A percentile compares a stretch with the other conserved stretches of the same genome.
These are phyloP conservation scores for Thamnophis elegans DNA, from an alignment of 2,797 vertebrate genomes.

Conservation along the genomic window DNA sequence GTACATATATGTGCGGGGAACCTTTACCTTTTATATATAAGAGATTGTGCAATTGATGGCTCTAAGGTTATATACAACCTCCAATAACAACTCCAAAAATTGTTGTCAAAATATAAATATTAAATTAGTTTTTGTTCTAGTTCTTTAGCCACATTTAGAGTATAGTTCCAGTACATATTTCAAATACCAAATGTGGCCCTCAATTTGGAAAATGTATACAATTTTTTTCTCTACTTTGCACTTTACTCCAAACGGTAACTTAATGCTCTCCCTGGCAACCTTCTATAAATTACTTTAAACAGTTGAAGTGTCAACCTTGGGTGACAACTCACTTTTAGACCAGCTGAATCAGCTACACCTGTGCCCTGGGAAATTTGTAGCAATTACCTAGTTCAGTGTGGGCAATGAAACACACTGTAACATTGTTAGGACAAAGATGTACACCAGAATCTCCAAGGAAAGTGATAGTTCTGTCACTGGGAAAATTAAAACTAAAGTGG, in stretches of 20 bases:
- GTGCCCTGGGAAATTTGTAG: neutral
- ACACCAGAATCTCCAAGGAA: neutral
- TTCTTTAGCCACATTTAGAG: neutral
- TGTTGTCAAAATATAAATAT: neutral
- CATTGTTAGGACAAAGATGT: neutral
- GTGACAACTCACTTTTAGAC: neutral
- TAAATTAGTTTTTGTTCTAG: neutral
- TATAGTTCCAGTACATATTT: neutral
- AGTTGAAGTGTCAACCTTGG: neutral
- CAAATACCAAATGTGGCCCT: neutral
- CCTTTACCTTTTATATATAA: too few species aligned
- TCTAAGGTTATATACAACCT: neutral
- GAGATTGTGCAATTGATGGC: neutral
- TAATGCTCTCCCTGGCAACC: neutral
- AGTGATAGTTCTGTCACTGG: neutral
- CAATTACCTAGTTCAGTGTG: slow-evolving; percentile 12
- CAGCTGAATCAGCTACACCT: neutral
- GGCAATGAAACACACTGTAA: neutral
- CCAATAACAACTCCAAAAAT: neutral
- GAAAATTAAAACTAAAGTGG: slow-evolving; percentile 15
- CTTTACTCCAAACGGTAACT: neutral
- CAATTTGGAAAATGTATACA: neutral
- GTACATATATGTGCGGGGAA: too few species aligned
- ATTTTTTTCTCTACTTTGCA: neutral
- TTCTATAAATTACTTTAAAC: neutral